These are phyloP conservation scores for Bombyx huttoni DNA, from an alignment of 2,888 invertebrate species.

Conservation along the genomic window DNA sequence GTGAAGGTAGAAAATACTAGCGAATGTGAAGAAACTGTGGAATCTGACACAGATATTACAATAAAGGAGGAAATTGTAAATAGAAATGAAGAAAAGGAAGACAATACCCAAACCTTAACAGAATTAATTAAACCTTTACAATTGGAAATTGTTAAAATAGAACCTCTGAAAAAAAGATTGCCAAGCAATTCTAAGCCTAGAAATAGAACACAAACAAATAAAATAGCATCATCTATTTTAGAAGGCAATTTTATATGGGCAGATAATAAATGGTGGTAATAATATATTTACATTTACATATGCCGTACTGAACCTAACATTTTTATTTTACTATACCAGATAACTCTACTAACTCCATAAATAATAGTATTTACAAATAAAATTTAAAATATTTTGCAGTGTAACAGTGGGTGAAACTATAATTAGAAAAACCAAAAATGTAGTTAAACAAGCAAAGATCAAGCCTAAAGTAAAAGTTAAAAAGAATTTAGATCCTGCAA, in stretches of 20 bases:
- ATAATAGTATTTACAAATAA: no score
- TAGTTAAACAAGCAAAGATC: constrained; percentile 10
- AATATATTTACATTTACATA: constrained; percentile 6
- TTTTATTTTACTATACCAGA: no score
- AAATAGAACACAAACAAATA: constrained; percentile 21
- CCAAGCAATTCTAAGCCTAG: constrained; percentile 10
- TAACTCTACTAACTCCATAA: no score
- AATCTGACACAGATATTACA: constrained; percentile 7
- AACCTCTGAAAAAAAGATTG: constrained; percentile 8
- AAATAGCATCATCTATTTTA: constrained; percentile 47
- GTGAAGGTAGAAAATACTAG: constrained; percentile 31
- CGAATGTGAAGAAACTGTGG: constrained; percentile 11
- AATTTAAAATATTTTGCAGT: constrained; percentile 22
- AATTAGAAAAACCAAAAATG: constrained; percentile 12
- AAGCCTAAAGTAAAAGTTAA: constrained; percentile 13
- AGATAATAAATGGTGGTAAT: constrained; percentile 60
- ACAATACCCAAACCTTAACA: constrained; percentile 11
- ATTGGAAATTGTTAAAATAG: constrained; percentile 11
- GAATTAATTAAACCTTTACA: constrained; percentile 19
- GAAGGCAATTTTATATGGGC: constrained; percentile 55
- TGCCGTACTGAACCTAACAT: no score
- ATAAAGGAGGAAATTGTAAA: background rate
- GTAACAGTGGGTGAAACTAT: constrained; percentile 21
- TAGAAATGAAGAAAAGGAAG: background rate
- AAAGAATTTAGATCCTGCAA: constrained; percentile 18